Conservation (phyloP, 2,888 invertebrate species). For the Erannis defoliaria region DNA sequence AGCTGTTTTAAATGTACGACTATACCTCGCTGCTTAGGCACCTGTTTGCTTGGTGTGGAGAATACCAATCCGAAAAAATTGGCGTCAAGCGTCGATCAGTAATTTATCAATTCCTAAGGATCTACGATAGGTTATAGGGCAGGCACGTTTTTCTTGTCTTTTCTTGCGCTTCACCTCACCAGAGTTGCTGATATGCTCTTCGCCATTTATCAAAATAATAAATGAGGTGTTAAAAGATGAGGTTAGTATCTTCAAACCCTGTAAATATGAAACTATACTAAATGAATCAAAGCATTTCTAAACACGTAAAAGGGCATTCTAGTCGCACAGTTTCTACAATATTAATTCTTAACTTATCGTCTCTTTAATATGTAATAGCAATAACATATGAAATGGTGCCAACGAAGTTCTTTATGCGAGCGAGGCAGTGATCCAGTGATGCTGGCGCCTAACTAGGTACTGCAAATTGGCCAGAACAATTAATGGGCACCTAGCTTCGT, state of each 20-base stretch:
- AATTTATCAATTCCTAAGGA: too few species aligned
- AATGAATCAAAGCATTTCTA: neutral
- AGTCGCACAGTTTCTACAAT: conserved; percentile 43
- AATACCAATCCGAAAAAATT: neutral
- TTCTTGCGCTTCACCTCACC: too few species aligned
- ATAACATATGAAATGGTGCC: conserved; percentile 52
- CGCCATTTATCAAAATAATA: too few species aligned
- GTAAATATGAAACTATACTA: too few species aligned
- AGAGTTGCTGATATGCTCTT: too few species aligned
- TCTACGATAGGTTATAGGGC: too few species aligned
- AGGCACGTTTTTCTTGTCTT: too few species aligned
- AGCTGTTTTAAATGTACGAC: neutral
- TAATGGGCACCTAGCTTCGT: conserved; percentile 79
- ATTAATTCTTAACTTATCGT: conserved; percentile 51
- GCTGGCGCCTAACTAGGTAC: conserved; percentile 67
- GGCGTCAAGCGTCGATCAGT: too few species aligned
- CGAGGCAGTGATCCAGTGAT: conserved; percentile 50
- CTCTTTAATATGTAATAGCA: conserved; percentile 49
- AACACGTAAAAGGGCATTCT: conserved; percentile 35
- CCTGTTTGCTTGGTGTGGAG: neutral
- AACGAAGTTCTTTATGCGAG: conserved; percentile 57
- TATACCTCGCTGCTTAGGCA: neutral
- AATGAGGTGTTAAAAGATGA: too few species aligned
- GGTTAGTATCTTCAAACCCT: too few species aligned
- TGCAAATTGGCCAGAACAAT: conserved; percentile 80